Conservation (phyloP, 2,797 vertebrate genomes). For the Danio kyathit region DNA sequence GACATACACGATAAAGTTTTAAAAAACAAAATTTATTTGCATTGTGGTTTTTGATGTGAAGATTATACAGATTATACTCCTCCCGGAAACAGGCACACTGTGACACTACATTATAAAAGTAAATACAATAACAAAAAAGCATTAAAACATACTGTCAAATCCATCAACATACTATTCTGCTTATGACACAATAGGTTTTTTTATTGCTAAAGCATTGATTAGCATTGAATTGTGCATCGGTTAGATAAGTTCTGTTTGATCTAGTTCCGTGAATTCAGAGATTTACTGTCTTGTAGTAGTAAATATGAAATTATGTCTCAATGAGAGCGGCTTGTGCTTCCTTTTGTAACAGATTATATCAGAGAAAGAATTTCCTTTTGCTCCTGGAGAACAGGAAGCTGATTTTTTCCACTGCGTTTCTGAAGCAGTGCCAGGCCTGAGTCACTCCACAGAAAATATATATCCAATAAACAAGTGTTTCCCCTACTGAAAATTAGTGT, state of each 20-base stretch:
- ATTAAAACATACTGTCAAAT: too few relatives aligned
- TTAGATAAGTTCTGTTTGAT: neutral
- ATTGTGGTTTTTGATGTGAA: too few relatives aligned
- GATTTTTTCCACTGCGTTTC: neutral
- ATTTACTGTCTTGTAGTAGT: neutral
- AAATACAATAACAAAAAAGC: too few relatives aligned
- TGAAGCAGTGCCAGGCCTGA: neutral
- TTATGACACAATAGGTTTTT: too few relatives aligned
- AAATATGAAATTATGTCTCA: constrained; percentile 11
- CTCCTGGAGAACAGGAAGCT: constrained; percentile 30
- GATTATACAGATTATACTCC: too few relatives aligned
- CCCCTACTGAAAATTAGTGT: neutral
- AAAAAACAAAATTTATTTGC: too few relatives aligned
- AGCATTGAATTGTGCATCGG: neutral
- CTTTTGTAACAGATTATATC: constrained; percentile 54
- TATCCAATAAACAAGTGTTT: neutral
- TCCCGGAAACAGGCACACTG: too few relatives aligned
- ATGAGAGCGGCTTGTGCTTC: constrained; percentile 48
- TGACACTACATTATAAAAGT: too few relatives aligned
- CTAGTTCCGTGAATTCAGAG: neutral
- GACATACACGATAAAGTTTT: too few relatives aligned
- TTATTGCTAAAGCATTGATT: neutral
- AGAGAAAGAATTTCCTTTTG: constrained; percentile 54
- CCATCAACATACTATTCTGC: too few relatives aligned
- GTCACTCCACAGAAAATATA: neutral